Percentiles rank a stretch among this genome's conserved stretches.
phyloP scores from a whole-genome alignment of 53 echinoderm and acorn worm species.

The Henricia sp. region DNA sequence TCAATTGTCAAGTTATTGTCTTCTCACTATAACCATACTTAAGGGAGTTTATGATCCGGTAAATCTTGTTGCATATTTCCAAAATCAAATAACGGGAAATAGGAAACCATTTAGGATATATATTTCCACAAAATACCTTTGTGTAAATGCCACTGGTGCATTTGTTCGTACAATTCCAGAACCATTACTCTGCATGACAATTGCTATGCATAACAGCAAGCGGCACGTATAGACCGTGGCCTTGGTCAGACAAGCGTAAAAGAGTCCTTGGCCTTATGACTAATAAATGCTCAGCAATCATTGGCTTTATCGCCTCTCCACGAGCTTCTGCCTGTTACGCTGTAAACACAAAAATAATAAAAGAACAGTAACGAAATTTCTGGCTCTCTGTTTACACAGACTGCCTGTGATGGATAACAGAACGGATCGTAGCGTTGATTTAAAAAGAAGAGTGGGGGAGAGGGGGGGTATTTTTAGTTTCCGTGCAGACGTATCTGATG shows the following conservation, averaged over 20 bases:
- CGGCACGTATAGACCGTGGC: background rate
- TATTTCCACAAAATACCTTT: background rate
- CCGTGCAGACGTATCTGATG: constrained; percentile 9
- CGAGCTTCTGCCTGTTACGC: background rate
- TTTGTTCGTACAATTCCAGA: background rate
- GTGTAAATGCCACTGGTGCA: background rate
- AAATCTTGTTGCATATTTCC: constrained; percentile 19
- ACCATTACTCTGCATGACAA: constrained; percentile 9
- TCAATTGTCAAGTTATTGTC: too few relatives aligned
- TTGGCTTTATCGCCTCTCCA: constrained; percentile 33
- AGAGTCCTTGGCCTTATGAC: constrained; percentile 47
- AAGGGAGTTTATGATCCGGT: background rate
- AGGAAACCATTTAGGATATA: background rate
- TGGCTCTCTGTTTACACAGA: constrained; percentile 12
- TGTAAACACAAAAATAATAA: background rate
- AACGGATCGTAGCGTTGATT: constrained; percentile 17
- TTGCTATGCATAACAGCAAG: background rate
- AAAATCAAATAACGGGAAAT: background rate
- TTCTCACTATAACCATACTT: background rate
- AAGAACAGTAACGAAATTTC: background rate
- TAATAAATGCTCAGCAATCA: constrained; percentile 41
- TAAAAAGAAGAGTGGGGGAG: background rate
- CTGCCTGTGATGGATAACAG: background rate
- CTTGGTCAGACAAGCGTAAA: background rate
- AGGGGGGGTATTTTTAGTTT: background rate